Base-by-base conservation (phyloP, 2,797 vertebrate species). In the Acrossocheilus fasciatus region DNA sequence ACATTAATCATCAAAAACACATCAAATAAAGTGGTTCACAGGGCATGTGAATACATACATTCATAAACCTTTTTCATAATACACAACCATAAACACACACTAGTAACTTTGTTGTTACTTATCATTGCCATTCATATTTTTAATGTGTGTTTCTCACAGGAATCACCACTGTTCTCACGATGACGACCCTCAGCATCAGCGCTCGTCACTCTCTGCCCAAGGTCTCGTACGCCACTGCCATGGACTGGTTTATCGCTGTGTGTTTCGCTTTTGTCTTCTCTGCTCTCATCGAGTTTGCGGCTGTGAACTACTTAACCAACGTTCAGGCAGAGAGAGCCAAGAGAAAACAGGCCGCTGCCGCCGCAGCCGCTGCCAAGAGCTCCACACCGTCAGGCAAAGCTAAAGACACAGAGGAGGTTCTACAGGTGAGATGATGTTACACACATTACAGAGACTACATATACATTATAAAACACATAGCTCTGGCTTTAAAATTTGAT, bases 181-280 rank as follows among this genome's bases (percentile, higher is more conserved):
- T 99, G 98, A 99, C 98, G 0, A 99, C 98, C 0, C 94, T 99
- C 83, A 99, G 98, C 88, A 99, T 99, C 96, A 99, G 98, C 26
- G 98, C 98, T 6, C 96, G 98, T 83, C 98, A 99, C 92, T 99
- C 98, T 45, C 95, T 99, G 87, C 98, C 98, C 81, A 99, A 99
- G 95, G 98, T 99, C 83, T 99, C 98, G 4, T 99, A 99, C 4
- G 98, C 98, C 86, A 99, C 98, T 0, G 98, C 98, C 70, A 99
- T 99, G 98, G 98, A 99, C 93, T 99, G 98, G 98, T 99, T 99
- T 94, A 99, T 99, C 82, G 98, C 98, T 0, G 98, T 99, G 89
- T 99, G 98, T 92, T 99, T 99, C 86, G 97, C 98, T 90, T 99
- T 99, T 69, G 98, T 99, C 90, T 99, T 99, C 94, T 99, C 98